phyloP scores from a whole-genome alignment of 2,888 invertebrate genomes.

The Lapara coniferarum region DNA sequence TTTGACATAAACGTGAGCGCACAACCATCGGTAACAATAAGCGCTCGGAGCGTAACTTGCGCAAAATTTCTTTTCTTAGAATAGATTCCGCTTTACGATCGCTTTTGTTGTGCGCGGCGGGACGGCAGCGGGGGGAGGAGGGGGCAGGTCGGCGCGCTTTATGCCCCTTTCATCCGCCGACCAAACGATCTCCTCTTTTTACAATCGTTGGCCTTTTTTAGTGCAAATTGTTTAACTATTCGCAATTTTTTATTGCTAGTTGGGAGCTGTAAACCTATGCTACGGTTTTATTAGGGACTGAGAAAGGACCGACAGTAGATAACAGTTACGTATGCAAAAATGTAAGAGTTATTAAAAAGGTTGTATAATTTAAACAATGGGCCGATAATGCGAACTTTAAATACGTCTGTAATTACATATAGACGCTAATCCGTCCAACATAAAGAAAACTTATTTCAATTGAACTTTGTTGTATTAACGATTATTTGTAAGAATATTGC shows the following conservation, averaged over 20 bases:
- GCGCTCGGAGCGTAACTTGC: constrained; percentile 49
- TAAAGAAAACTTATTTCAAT: no score
- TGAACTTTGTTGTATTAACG: no score
- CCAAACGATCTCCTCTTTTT: constrained; percentile 31
- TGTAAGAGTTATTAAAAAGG: background rate
- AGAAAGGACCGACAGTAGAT: background rate
- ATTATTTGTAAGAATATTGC: no score
- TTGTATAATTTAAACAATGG: background rate
- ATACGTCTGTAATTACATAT: no score
- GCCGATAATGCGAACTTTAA: no score
- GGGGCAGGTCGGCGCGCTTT: constrained; percentile 41
- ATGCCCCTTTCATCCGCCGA: constrained; percentile 56
- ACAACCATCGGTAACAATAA: constrained; percentile 23
- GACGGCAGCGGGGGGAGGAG: constrained; percentile 42
- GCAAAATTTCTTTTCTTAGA: constrained; percentile 79
- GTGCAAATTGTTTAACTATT: constrained; percentile 58
- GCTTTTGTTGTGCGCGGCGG: constrained; percentile 62
- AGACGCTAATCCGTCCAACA: no score
- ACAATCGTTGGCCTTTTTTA: constrained; percentile 55
- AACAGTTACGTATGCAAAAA: background rate
- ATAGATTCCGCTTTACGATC: constrained; percentile 66
- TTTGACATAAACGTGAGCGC: constrained; percentile 8
- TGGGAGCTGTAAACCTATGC: background rate
- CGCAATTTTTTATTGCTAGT: constrained; percentile 37
- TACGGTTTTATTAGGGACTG: background rate